Evolutionary conservation across 2,797 vertebrate genomes (phyloP).

Genomic region (Acomys russatus): DNA sequence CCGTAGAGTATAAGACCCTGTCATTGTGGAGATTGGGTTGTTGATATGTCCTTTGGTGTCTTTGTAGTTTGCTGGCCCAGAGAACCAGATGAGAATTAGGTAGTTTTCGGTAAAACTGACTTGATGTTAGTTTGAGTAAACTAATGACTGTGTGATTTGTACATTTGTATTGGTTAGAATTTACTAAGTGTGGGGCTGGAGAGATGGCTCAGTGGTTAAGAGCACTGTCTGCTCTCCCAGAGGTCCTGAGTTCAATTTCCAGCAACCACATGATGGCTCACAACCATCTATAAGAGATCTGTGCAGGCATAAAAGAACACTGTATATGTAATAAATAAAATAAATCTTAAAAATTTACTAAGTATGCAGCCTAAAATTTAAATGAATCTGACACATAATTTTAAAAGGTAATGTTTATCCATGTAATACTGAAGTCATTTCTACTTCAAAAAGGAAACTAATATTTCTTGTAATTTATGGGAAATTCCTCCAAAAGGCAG

Average conservation of each 20-base stretch:
- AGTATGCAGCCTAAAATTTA: not conserved
- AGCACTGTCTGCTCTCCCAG: too few relatives aligned
- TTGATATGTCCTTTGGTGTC: not conserved
- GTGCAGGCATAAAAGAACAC: too few relatives aligned
- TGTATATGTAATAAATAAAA: too few relatives aligned
- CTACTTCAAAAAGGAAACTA: slow-evolving; percentile 49
- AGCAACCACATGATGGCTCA: too few relatives aligned
- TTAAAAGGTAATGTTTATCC: not conserved
- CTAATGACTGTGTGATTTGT: not conserved
- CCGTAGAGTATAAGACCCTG: not conserved
- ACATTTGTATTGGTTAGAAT: not conserved
- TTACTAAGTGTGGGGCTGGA: not conserved
- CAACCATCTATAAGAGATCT: too few relatives aligned
- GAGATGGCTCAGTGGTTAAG: too few relatives aligned
- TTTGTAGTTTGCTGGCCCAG: slow-evolving; percentile 47
- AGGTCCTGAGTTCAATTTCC: too few relatives aligned
- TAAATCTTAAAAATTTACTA: too few relatives aligned
- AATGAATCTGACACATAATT: not conserved
- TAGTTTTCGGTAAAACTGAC: slow-evolving; percentile 43
- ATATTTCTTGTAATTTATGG: not conserved
- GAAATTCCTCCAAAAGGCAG: slow-evolving; percentile 25
- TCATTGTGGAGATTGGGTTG: too few relatives aligned
- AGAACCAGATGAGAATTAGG: slow-evolving; percentile 33
- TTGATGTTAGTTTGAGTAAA: slow-evolving; percentile 60
- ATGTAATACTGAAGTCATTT: slow-evolving; percentile 16